Evolutionary conservation across 1,140 invertebrate genomes (phyloP).

Genomic region (Elymnias hypermnestra): DNA sequence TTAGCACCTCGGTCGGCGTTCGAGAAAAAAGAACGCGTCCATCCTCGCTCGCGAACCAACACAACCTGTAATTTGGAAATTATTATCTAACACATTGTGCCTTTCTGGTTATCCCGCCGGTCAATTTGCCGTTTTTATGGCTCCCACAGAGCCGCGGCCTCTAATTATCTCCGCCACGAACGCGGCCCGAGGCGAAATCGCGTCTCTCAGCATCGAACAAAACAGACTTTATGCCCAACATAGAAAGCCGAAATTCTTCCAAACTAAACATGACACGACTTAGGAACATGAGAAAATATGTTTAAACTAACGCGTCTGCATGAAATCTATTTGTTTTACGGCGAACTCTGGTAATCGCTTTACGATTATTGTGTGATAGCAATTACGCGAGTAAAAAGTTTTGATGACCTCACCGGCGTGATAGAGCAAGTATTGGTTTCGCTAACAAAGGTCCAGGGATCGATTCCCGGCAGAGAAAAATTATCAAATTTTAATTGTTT

Average conservation of each 20-base stretch:
- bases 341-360: slow-evolving; percentile 40
- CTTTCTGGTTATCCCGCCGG: slow-evolving; percentile 75
- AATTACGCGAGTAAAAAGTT: too few species aligned
- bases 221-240: slow-evolving; percentile 26
- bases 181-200: slow-evolving; percentile 50
- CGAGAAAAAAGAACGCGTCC: slow-evolving; percentile 58
- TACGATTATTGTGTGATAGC: slow-evolving; percentile 31
- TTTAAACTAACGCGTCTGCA: slow-evolving; percentile 58
- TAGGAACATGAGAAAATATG: slow-evolving; percentile 69
- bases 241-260: slow-evolving; percentile 29
- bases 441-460: too few species aligned
- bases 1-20: slow-evolving; percentile 68
- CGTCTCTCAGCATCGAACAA: slow-evolving; percentile 16
- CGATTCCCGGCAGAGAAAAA: too few species aligned
- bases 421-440: too few species aligned
- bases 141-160: slow-evolving; percentile 69
- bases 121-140: slow-evolving; percentile 75
- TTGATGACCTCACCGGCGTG: too few species aligned
- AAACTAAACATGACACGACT: slow-evolving; percentile 20
- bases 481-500: too few species aligned
- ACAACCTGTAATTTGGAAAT: slow-evolving; percentile 75
- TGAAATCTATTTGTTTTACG: slow-evolving; percentile 69
- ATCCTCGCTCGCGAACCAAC: slow-evolving; percentile 64
- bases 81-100: slow-evolving; percentile 76
- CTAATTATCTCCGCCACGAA: slow-evolving; percentile 72